Percentiles rank a stretch among this genome's conserved stretches.
Evolutionary conservation across 2,113 vertebrate species (phyloP).

Genomic region (Synodontis membranacea): DNA sequence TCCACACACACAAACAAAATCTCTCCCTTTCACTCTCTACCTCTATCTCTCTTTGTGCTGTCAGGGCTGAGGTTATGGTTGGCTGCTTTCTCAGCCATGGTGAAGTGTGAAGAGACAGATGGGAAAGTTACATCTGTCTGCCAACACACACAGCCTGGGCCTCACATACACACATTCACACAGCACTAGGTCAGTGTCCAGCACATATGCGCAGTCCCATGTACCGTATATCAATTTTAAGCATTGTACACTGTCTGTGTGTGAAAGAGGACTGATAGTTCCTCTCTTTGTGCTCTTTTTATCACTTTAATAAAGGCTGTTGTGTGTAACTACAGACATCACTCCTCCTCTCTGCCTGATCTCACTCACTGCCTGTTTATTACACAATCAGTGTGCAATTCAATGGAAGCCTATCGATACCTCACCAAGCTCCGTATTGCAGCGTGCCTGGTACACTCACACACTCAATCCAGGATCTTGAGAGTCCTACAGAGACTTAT

Average conservation of each 20-base stretch:
- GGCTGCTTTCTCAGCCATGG: conserved; percentile 42
- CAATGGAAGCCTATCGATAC: not conserved
- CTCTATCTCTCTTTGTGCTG: conserved; percentile 28
- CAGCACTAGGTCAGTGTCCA: conserved; percentile 1
- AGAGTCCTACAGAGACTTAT: not conserved
- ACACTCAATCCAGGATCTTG: not conserved
- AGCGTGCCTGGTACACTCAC: not conserved
- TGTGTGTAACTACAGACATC: not conserved
- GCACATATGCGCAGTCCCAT: not conserved
- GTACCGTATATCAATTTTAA: not conserved
- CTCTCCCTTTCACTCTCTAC: conserved; percentile 27
- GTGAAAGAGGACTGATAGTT: not conserved
- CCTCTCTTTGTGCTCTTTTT: not conserved
- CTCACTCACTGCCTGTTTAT: conserved; percentile 2
- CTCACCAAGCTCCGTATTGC: not conserved
- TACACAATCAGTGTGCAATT: not conserved
- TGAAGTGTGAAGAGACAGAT: conserved; percentile 42
- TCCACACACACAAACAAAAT: conserved; percentile 15
- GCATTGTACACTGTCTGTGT: not conserved
- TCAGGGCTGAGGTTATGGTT: conserved; percentile 50
- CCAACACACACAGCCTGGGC: conserved; percentile 20
- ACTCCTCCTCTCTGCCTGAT: not conserved
- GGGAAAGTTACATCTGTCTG: conserved; percentile 39
- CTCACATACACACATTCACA: conserved; percentile 11
- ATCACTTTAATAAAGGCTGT: conserved; percentile 17